phyloP scores from a whole-genome alignment of 30 jellyfish, hydroid and myxozoan species.

The Pseudorhiza aurosa region DNA sequence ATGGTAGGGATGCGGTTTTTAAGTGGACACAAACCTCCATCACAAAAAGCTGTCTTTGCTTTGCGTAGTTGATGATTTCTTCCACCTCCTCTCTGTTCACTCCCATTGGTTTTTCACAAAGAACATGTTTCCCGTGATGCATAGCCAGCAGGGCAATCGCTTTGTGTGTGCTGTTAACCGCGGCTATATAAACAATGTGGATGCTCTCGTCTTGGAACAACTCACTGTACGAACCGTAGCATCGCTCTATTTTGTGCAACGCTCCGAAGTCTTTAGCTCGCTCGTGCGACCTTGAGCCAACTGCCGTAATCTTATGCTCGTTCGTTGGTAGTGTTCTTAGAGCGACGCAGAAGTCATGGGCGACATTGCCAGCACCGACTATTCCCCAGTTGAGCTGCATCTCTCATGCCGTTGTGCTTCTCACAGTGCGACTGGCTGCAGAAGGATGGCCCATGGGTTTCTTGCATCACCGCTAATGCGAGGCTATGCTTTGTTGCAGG shows the following conservation, averaged over 20 bases:
- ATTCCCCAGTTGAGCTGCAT: constrained; percentile 81
- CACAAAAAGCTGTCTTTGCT: constrained; percentile 40
- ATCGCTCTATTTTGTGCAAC: constrained; percentile 17
- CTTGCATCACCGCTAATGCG: no score
- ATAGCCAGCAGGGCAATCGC: constrained; percentile 57
- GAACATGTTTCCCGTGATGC: constrained; percentile 73
- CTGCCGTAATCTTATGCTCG: constrained; percentile 59
- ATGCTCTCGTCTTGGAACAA: constrained; percentile 42
- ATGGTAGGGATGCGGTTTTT: no score
- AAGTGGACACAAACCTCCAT: constrained; percentile 64
- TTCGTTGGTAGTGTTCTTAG: constrained; percentile 39
- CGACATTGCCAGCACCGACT: constrained; percentile 76
- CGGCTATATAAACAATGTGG: constrained; percentile 66
- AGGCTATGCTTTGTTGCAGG: no score
- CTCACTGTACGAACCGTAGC: constrained; percentile 72
- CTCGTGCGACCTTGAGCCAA: constrained; percentile 61
- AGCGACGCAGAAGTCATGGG: constrained; percentile 75
- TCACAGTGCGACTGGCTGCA: no score
- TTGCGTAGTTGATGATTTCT: constrained; percentile 51
- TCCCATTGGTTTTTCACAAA: constrained; percentile 81
- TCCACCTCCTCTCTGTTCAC: constrained; percentile 61
- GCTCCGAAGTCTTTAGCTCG: constrained; percentile 61
- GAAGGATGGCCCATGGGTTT: no score
- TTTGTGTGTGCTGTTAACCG: constrained; percentile 66
- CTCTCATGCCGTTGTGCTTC: no score